Evolutionary conservation across 2,113 vertebrate species (phyloP).

Genomic region (Ia io): DNA sequence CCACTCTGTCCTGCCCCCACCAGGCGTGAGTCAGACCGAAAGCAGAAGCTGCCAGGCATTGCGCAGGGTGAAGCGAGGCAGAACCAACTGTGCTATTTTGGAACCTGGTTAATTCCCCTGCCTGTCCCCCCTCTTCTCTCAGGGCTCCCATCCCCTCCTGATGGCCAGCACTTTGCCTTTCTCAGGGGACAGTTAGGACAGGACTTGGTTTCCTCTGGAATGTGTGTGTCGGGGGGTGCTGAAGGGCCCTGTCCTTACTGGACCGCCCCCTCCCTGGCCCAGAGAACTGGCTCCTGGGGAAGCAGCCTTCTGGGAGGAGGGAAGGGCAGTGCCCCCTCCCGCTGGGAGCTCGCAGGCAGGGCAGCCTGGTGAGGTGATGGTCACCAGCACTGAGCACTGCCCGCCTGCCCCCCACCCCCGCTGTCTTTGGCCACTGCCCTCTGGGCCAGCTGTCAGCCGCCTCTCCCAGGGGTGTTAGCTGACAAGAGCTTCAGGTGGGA

Average conservation of each 20-base stretch:
- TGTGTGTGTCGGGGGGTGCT: neutral
- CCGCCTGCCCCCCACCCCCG: neutral
- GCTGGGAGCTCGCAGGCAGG: neutral
- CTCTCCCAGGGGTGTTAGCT: neutral
- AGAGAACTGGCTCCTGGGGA: neutral
- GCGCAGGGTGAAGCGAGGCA: slow-evolving; percentile 80
- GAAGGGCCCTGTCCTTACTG: neutral
- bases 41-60: slow-evolving; percentile 82
- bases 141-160: slow-evolving; percentile 27
- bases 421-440: neutral
- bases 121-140: slow-evolving; percentile 25
- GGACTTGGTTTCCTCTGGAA: neutral
- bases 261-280: neutral
- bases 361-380: neutral
- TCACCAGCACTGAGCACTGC: neutral
- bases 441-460: slow-evolving; percentile 41
- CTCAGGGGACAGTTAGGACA: neutral
- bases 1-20: slow-evolving; percentile 47
- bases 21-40: slow-evolving; percentile 83
- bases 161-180: neutral
- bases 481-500: slow-evolving; percentile 28
- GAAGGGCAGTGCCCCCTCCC: neutral
- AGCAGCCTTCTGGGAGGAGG: neutral
- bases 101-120: slow-evolving; percentile 77
- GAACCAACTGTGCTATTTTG: slow-evolving; percentile 84